Percentiles rank a stretch among this genome's conserved stretches.
Conservation (phyloP, 1,140 invertebrate species). For the Sminthurinus signatus region DNA sequence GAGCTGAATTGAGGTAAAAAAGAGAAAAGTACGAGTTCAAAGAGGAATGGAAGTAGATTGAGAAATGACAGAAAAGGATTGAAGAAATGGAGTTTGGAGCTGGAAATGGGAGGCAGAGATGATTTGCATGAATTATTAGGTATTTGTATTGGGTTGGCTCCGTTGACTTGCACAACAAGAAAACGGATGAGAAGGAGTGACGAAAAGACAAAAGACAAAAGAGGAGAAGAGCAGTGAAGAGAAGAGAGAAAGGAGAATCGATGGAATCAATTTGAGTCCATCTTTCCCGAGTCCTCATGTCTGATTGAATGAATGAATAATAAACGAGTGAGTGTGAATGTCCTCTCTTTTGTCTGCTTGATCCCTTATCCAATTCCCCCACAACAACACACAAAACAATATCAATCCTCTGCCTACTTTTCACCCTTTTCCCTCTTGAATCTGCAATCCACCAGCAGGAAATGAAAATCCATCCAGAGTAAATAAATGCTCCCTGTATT, state of each 20-base stretch:
- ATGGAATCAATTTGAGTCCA: slow-evolving; percentile 4
- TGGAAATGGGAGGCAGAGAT: neutral
- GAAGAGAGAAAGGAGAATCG: neutral
- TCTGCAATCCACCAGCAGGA: no score
- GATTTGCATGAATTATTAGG: slow-evolving; percentile 12
- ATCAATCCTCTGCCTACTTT: no score
- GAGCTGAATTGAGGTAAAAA: no score
- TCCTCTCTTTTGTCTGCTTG: neutral
- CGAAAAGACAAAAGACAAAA: neutral
- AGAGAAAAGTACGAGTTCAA: no score
- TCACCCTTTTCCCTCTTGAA: no score
- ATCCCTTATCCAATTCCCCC: neutral
- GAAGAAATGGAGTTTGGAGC: no score
- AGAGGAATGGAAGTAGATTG: no score
- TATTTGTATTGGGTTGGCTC: slow-evolving; percentile 3
- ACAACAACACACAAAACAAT: neutral
- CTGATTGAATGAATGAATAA: slow-evolving; percentile 14
- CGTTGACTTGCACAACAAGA: neutral
- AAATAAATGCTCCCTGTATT: neutral
- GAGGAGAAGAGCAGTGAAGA: neutral
- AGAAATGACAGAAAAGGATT: no score
- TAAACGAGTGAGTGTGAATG: neutral
- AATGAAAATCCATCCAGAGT: slow-evolving; percentile 6
- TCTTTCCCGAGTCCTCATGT: no score
- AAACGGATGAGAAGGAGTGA: neutral